Conservation (phyloP, 2,888 invertebrate species). For the Panzeria rudis region DNA sequence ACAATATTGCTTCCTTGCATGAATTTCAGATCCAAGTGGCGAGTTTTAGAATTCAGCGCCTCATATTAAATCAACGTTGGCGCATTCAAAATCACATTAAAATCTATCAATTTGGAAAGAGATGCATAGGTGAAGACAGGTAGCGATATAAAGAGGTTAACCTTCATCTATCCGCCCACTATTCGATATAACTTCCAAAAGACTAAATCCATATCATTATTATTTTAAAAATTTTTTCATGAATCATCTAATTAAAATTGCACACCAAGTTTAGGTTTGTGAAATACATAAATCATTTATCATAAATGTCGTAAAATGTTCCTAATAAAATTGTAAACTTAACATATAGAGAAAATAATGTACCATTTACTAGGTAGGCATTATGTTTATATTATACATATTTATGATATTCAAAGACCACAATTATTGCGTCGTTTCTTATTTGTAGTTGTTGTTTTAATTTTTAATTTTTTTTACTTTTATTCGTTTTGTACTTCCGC, state of each 20-base stretch:
- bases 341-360: constrained; percentile 54
- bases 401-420: constrained; percentile 35
- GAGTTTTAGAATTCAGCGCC: too few species aligned
- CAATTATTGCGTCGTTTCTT: constrained; percentile 68
- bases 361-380: neutral
- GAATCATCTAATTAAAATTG: neutral
- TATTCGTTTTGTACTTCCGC: constrained; percentile 68
- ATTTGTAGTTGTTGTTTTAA: constrained; percentile 43
- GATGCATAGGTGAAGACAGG: too few species aligned
- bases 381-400: neutral
- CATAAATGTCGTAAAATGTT: constrained; percentile 70
- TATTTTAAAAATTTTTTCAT: neutral
- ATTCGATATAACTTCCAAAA: too few species aligned
- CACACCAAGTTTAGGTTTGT: neutral
- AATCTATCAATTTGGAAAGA: too few species aligned
- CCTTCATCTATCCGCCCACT: too few species aligned
- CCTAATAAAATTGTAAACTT: constrained; percentile 77
- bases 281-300: neutral
- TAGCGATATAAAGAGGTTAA: too few species aligned
- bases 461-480: constrained; percentile 41
- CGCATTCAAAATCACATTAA: too few species aligned
- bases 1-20: too few species aligned
- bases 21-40: too few species aligned
- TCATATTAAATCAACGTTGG: too few species aligned
- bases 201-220: too few species aligned